Percentiles rank a stretch among this genome's conserved stretches.
These are phyloP conservation scores for Venusia cambrica DNA, from an alignment of 2,888 invertebrate species.

Conservation along the genomic window DNA sequence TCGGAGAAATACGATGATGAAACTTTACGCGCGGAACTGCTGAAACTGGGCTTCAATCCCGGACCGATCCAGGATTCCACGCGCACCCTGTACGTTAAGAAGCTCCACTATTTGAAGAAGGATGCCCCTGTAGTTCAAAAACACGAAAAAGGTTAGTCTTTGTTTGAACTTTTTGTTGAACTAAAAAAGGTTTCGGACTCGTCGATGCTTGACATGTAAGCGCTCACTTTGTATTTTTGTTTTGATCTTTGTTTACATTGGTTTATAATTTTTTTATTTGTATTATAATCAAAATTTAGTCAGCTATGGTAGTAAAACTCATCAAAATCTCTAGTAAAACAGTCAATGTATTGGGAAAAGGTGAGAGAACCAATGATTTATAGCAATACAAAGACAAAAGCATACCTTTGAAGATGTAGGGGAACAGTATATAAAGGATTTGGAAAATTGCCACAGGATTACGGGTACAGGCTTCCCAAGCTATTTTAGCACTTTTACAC, in stretches of 20 bases:
- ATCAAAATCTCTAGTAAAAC: constrained; percentile 48
- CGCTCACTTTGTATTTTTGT: too few species aligned
- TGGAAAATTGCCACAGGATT: too few species aligned
- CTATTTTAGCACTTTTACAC: too few species aligned
- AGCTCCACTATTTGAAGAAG: constrained; percentile 82
- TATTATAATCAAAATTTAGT: constrained; percentile 8
- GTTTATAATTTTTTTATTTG: constrained; percentile 9
- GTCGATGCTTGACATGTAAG: too few species aligned
- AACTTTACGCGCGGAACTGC: constrained; percentile 83
- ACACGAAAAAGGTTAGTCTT: constrained; percentile 42
- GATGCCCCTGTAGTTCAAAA: constrained; percentile 35
- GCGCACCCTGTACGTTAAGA: constrained; percentile 87
- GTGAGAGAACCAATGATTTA: too few species aligned
- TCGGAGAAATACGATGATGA: constrained; percentile 81
- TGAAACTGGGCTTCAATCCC: constrained; percentile 84
- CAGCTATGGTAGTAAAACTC: constrained; percentile 25
- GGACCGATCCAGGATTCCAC: constrained; percentile 92
- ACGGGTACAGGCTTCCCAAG: too few species aligned
- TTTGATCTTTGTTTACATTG: constrained; percentile 21
- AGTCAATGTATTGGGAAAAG: too few species aligned
- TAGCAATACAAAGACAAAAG: too few species aligned
- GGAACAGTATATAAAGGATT: too few species aligned
- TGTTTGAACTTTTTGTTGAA: background rate
- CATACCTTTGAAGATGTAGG: too few species aligned
- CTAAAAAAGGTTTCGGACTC: too few species aligned